Conservation (phyloP, 2,797 vertebrate species). For the Myotis myotis region DNA sequence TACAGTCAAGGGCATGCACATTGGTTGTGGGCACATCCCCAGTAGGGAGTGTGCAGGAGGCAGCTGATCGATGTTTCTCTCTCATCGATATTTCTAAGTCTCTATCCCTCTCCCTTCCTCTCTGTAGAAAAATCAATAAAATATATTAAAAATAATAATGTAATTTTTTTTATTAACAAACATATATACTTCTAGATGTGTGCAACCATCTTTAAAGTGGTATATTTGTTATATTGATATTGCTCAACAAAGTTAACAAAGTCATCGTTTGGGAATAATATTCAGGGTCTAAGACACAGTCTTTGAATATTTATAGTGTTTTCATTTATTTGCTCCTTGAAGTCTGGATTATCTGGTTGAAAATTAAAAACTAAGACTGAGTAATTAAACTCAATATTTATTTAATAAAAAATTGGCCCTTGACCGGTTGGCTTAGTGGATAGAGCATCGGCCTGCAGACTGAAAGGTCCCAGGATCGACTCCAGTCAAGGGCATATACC, state of each 20-base stretch:
- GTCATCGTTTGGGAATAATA: background rate
- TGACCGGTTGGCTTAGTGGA: no score
- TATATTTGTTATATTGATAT: background rate
- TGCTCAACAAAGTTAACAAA: background rate
- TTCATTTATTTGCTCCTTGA: background rate
- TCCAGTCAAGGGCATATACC: no score
- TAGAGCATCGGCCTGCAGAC: no score
- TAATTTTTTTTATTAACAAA: background rate
- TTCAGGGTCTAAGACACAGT: background rate
- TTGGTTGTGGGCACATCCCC: no score
- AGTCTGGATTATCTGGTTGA: constrained; percentile 9
- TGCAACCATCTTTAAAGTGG: background rate
- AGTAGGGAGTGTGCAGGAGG: no score
- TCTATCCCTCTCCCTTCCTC: no score
- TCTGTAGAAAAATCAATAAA: no score
- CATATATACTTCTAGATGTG: background rate
- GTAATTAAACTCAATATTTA: background rate
- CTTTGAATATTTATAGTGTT: constrained; percentile 7
- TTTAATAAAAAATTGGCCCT: background rate
- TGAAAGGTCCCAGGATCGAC: no score
- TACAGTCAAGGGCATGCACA: no score
- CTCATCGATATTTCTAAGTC: no score
- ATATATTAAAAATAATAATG: no score
- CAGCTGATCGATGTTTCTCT: no score
- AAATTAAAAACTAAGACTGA: background rate